Evolutionary conservation across 2,113 vertebrate genomes (phyloP).

Genomic region (Tyrannus savana): DNA sequence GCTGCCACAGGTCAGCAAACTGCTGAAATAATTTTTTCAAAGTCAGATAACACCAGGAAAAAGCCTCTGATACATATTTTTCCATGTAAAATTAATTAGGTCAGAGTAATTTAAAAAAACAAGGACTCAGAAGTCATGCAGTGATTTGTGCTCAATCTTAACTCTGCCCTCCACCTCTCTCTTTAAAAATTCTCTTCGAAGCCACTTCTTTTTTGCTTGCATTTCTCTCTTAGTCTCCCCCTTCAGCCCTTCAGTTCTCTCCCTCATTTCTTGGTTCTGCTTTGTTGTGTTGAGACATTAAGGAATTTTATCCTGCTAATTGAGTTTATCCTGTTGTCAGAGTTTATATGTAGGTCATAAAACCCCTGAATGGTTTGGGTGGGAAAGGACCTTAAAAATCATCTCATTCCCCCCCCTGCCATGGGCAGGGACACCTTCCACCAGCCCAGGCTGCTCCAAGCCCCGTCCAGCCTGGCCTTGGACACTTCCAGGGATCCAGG

Average conservation of each 20-base stretch:
- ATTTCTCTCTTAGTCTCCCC: background rate
- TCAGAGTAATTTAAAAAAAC: background rate
- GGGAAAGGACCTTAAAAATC: background rate
- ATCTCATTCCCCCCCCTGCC: background rate
- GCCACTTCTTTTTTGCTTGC: background rate
- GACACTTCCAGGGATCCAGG: background rate
- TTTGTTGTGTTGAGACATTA: background rate
- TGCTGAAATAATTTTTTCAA: background rate
- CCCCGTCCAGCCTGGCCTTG: background rate
- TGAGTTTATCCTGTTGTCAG: background rate
- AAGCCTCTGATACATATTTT: background rate
- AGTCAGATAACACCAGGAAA: background rate
- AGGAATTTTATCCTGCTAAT: background rate
- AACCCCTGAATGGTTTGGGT: background rate
- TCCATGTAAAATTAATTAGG: constrained; percentile 33
- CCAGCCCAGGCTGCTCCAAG: background rate
- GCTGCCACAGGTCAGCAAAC: background rate
- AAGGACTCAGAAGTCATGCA: constrained; percentile 22
- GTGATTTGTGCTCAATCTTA: constrained; percentile 48
- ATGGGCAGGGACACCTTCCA: background rate
- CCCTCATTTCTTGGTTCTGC: background rate
- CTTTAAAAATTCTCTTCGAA: background rate
- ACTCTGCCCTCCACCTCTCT: background rate
- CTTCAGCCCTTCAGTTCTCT: background rate
- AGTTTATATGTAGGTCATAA: background rate